Conservation (phyloP, 2,888 invertebrate genomes). For the Sarcophaga variegata region DNA sequence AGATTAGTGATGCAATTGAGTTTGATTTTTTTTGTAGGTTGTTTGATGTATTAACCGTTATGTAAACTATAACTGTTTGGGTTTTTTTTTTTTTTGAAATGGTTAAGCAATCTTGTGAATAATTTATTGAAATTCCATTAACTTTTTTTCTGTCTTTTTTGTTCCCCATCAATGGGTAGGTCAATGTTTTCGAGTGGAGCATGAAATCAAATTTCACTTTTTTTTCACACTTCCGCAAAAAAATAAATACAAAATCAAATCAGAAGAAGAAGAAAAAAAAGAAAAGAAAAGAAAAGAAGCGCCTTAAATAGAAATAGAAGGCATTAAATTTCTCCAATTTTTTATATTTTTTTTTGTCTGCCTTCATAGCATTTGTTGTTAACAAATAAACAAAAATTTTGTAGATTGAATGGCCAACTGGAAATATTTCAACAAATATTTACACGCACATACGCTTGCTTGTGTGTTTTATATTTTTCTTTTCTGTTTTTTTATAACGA, state of each 20-base stretch:
- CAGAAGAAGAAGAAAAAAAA: neutral
- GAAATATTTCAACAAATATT: slow-evolving; percentile 10
- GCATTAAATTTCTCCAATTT: slow-evolving; percentile 40
- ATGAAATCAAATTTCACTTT: slow-evolving; percentile 21
- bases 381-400: no score
- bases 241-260: neutral
- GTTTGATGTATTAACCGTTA: no score
- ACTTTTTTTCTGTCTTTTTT: no score
- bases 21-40: no score
- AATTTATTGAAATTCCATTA: no score
- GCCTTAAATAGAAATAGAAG: slow-evolving; percentile 11
- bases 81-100: no score
- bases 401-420: no score
- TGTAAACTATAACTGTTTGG: no score
- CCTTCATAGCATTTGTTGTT: no score
- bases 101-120: neutral
- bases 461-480: slow-evolving; percentile 1
- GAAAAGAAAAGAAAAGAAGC: neutral
- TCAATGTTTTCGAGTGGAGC: no score
- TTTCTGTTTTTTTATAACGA: neutral
- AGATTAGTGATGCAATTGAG: no score
- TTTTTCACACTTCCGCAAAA: slow-evolving; percentile 26
- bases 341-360: neutral
- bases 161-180: no score
- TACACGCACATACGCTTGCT: neutral